Base-by-base conservation (phyloP, 1,140 invertebrate species). In the Medauroidea extradentata region DNA sequence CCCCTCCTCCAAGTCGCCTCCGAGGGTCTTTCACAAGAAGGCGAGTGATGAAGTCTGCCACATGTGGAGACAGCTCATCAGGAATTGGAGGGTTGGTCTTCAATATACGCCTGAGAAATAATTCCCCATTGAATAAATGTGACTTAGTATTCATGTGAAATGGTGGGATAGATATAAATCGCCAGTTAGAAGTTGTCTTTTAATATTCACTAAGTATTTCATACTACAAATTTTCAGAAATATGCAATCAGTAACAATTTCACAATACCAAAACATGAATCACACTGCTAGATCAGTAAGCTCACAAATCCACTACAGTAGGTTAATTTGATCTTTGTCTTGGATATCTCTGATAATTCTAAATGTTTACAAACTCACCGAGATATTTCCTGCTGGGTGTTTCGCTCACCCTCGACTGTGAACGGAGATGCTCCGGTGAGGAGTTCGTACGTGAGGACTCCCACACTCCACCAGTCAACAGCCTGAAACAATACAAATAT, bases 361-460 rank as follows among this genome's bases (percentile, higher is more conserved):
- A 46, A 34, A 34, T 34, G 29, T 14, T 18, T 11, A 9, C 18
- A 41, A 39, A 65, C 70, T 70, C 69, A 85, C 83, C 86, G 86
- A 14, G 93, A 95, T 64, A 98, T 97, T 74, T 98, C 94, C 64
- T 90, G 87, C 71, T 97, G 94, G 5, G 89, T 88, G 74, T 96
- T 97, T 68, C 85, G 87, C 69, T 94, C 90, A 24, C 93, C 93
- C 63, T 96, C 93, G 1, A 96, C 89, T 5, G 94, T 96, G 74
- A 98, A 99, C n/a, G 96, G 96, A 0, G 94, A 97, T 2, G 93
- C 93, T 21, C 96, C 95, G 1, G 94, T 98, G n/a, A 99, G 75
- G 8, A 99, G 81, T 78, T 99, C 96, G 79, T 96, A 98, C 0
- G 92, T 94, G 14, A 99, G 77, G 0, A 98, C 94, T n/a, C 95